phyloP scores from a whole-genome alignment of 35 echinoderm and acorn worm species.

The Heliocidaris erythrogramma region DNA sequence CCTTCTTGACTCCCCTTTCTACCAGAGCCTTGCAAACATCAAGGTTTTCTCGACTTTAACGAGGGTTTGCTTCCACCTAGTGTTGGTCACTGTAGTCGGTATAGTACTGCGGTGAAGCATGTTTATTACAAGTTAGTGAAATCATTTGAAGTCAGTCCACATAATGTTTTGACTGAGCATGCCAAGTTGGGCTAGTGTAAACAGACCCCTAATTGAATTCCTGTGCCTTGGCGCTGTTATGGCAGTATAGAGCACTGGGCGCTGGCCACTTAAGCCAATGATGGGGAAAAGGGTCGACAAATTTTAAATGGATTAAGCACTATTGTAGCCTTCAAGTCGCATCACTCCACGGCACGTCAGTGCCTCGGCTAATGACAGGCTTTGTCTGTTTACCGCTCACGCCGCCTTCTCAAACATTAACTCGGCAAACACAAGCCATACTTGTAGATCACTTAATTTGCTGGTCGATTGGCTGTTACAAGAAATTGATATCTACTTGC shows the following conservation, averaged over 20 bases:
- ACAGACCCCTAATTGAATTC: slow-evolving; percentile 7
- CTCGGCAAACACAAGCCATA: background rate
- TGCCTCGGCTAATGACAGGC: background rate
- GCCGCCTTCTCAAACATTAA: background rate
- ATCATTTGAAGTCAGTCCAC: background rate
- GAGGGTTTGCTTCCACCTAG: no score
- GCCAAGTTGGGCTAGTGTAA: background rate
- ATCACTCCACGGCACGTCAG: background rate
- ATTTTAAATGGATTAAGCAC: slow-evolving; percentile 39
- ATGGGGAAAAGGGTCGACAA: background rate
- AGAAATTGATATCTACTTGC: background rate
- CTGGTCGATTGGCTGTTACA: background rate
- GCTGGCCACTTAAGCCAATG: slow-evolving; percentile 24
- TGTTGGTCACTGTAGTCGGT: no score
- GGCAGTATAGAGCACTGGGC: background rate
- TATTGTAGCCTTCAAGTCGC: slow-evolving; percentile 20
- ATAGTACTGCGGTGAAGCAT: no score
- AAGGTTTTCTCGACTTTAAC: no score
- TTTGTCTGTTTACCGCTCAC: background rate
- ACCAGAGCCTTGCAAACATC: no score
- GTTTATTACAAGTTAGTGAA: no score
- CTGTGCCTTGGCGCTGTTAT: background rate
- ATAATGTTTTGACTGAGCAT: background rate
- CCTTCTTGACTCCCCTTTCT: no score
- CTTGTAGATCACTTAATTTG: background rate